Evolutionary conservation across 1,140 invertebrate genomes (phyloP), one percentile per base, ranked within the genome.

Genomic region (Agraylea sexmaculata): DNA sequence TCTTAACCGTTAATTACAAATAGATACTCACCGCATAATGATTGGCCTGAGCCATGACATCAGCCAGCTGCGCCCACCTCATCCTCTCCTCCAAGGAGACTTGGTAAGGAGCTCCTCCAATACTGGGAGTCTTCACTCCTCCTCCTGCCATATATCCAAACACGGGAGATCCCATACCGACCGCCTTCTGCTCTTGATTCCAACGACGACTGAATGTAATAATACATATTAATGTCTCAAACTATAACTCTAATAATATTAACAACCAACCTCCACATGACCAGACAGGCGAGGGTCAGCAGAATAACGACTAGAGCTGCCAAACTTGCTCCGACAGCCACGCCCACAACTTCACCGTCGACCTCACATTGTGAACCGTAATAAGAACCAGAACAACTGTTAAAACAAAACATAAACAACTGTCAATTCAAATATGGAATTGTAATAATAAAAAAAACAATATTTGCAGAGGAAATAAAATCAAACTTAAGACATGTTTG

Each of bases 281-380:
- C 81, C 3, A 93, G 69, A 50, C 86, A 88, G 1, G 86, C 77
- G 1, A 92, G 62, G 0, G 88, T 92, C 18, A 90, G 58, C 1
- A 84, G 75, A 51, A 93, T 92, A 36, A 92, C 90, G 18, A 91
- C 74, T 3, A 89, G 71, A 15, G 88, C 88, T 5, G 82, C 81
- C 3, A 91, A 74, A 2, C 85, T 88, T 0, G 87, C 87, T 11
- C 88, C 88, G 42, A 91, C 79, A 0, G 88, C 86, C 13, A 91
- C 88, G 1, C 83, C 87, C 19, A 93, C 60, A 30, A 92, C 87
- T 67, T 92, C 88, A 6, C 86, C 87, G 54, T 93, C 89, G 27
- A 91, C 76, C 58, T 92, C 87, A 57, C 89, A 92, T 52, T 83
- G 75, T 1, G 74, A 71, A 1, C 88, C 88, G 56, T 91, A 91